Evolutionary conservation across 2,113 vertebrate genomes (phyloP), one percentile per base, ranked within the genome.

Genomic region (Oncorhynchus clarkii): DNA sequence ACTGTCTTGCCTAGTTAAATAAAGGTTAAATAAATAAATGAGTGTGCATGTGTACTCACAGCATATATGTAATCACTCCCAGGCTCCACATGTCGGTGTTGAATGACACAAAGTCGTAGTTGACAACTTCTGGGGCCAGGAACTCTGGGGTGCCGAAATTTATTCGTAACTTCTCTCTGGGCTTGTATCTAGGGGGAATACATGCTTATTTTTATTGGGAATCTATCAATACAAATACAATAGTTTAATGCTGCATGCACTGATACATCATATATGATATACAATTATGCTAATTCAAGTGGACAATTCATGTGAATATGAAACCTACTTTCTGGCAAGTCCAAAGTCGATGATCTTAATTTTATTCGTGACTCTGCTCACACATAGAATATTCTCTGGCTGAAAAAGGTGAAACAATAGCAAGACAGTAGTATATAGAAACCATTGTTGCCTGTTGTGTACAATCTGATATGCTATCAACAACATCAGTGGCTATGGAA

Each of bases 21-120:
- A 9, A 68, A 18, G 39, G 18, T n/a, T 49, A n/a, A 20, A 34
- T 34, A 5, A 31, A 31, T 31, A 34, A 34, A 12, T 22, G 57
- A 31, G 27, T 72, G 4, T 74, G 24, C 1, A 34, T 71, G 49
- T 60, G 12, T 59, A 90, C 97, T 96, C 90, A 99, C 98, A 99
- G 93, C 98, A 99, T 99, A 75, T 97, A 99, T 48, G 96, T 90
- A 34, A 99, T 99, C 80, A 99, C 95, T 1, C 98, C 98, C 34
- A 99, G 88, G 31, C 97, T 99, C 98, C 97, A 99, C 98, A 99
- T 99, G 91, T 99, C 98, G 0, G 97, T 99, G 84, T 97, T 94
- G 86, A 97, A 99, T 0, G 98, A 99, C 77, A 98, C 98, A 79
- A 95, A 97, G 73, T 99, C 98, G 2, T 95, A 99, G 89, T 96